Base-by-base conservation (phyloP, 2,113 vertebrate genomes). In the Holacanthus passer region DNA sequence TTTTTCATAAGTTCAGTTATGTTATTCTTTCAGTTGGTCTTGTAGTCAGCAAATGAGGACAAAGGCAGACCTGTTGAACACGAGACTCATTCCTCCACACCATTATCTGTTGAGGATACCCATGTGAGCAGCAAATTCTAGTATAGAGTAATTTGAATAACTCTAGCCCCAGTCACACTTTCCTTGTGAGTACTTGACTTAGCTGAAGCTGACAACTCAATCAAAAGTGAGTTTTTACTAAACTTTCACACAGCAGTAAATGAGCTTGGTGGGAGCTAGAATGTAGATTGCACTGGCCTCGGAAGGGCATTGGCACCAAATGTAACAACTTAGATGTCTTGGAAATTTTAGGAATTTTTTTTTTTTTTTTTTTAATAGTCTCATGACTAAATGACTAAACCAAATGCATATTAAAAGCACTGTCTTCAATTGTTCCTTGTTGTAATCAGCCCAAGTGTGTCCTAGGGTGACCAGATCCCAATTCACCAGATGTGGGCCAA, bases 1-100 rank as follows among this genome's bases (percentile, higher is more conserved):
- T 83, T 77, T 86, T 79, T 88, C 59, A 86, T 76, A 55, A 87
- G 64, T 17, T 77, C 68, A 87, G 8, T 67, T 63, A 72, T 79
- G 65, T 31, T 0, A 20, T 73, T 72, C 77, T 65, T 60, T 68
- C 24, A 72, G 66, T 68, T 73, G 32, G 87, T 78, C 60, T 73
- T 77, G 14, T 55, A 71, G 58, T 74, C 62, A 83, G 73, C 5
- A 76, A 70, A 39, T 62, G 10, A 7, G 3, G 39, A 5, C 32
- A 71, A 67, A 73, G 39, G 52, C 60, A 81, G 62, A 58, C 58
- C 14, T 43, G 59, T 31, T 5, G 6, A 48, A 64, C 58, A 35
- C 48, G 3, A 53, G 41, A 32, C 7, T 56, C 37, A 66, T 29
- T 39, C 10, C 43, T 27, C 11, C 20, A 43, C 35, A 37, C 16